phyloP scores from a whole-genome alignment of 2,113 vertebrate genomes.

The Grallaria varia region DNA sequence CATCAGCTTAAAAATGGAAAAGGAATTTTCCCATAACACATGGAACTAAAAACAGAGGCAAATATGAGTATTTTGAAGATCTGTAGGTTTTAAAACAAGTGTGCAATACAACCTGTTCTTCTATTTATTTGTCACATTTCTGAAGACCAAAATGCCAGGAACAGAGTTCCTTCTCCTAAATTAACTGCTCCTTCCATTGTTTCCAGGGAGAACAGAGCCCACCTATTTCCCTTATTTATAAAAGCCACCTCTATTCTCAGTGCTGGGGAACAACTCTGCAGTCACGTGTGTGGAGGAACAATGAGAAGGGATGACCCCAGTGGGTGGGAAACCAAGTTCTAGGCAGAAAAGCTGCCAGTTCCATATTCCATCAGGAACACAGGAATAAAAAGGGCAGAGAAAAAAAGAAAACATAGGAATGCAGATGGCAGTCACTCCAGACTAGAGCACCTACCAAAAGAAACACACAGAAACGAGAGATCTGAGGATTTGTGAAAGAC shows the following conservation, averaged over 20 bases:
- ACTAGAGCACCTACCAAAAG: background rate
- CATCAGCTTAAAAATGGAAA: background rate
- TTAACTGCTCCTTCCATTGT: conserved; percentile 18
- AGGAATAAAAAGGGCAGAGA: background rate
- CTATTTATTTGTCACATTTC: background rate
- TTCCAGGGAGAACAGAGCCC: conserved; percentile 8
- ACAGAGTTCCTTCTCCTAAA: background rate
- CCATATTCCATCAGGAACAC: background rate
- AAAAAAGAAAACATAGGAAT: background rate
- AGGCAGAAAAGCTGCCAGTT: background rate
- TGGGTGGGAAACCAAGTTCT: conserved; percentile 9
- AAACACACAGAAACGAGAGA: background rate
- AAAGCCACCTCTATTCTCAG: background rate
- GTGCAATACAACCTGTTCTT: background rate
- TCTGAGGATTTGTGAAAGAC: background rate
- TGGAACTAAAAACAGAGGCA: background rate
- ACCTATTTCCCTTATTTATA: conserved; percentile 50
- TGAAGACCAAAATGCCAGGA: background rate
- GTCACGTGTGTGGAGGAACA: background rate
- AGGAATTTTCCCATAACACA: background rate
- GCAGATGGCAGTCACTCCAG: background rate
- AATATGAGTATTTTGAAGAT: background rate
- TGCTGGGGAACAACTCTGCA: background rate
- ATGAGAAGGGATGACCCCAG: background rate
- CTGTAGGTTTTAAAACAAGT: background rate